phyloP scores from a whole-genome alignment of 2,888 invertebrate genomes.

The Apotomis turbidana region DNA sequence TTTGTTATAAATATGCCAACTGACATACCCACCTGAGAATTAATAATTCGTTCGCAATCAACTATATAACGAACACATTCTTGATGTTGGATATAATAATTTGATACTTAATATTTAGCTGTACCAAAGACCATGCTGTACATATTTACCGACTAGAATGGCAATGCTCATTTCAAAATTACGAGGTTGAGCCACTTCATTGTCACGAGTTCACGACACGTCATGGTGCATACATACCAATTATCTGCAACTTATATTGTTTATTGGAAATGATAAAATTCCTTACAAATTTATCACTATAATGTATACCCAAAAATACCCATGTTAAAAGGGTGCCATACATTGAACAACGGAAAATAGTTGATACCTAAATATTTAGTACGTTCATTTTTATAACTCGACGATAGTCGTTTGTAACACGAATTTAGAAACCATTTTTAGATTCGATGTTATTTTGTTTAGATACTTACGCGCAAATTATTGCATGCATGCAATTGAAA shows the following conservation, averaged over 20 bases:
- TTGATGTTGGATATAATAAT: slow-evolving; percentile 19
- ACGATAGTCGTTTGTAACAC: no score
- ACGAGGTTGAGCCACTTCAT: slow-evolving; percentile 63
- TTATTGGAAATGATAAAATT: neutral
- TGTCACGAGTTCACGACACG: slow-evolving; percentile 44
- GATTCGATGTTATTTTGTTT: no score
- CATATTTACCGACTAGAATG: slow-evolving; percentile 52
- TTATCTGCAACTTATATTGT: neutral
- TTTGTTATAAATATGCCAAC: no score
- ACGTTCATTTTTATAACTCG: no score
- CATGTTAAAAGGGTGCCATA: no score
- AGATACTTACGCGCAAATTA: no score
- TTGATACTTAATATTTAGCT: slow-evolving; percentile 6
- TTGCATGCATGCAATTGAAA: no score
- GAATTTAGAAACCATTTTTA: no score
- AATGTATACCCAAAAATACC: neutral
- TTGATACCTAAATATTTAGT: no score
- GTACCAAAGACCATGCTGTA: no score
- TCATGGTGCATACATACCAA: slow-evolving; percentile 45
- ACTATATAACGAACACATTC: slow-evolving; percentile 27
- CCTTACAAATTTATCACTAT: neutral
- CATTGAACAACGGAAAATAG: no score
- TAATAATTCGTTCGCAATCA: slow-evolving; percentile 15
- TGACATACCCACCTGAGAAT: neutral
- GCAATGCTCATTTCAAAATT: slow-evolving; percentile 72